Base-by-base conservation (phyloP, 2,888 invertebrate species). In the Allacma fusca region DNA sequence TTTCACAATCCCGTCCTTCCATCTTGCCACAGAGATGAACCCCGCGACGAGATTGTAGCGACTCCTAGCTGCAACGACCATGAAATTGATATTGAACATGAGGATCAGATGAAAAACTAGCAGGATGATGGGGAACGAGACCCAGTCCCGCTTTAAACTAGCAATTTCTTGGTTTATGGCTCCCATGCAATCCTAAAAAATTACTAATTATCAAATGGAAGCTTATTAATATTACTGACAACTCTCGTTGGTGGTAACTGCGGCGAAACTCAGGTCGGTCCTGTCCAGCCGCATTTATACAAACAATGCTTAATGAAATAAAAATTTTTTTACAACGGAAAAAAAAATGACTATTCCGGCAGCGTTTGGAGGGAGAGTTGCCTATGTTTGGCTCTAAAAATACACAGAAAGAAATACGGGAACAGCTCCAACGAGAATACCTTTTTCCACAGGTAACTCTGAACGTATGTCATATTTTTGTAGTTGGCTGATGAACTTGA, bases 41-140 rank as follows among this genome's bases (percentile, higher is more conserved):
- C 28, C 65, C 12, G 16, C 26, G 12, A 16, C 1, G 7, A 65
- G 28, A 65, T 28, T 65, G 28, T 28, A 65, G n/a, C 65, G 65
- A 65, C 2, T 28, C 28, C 28, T 9, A 7, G 28, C 65, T 28
- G 65, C 5, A 2, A 65, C 65, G 13, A 65, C 65, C 16, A 65
- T 28, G 28, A 5, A 65, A 28, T 65, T 65, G 16, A 65, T 24
- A 28, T 28, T 28, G 29, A 65, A 28, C 28, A 65, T 26, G 0
- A 65, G 19, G 24, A 65, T 24, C 1, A 65, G 7, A 65, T 65
- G 65, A 19, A 65, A 65, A 16, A 65, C 12, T 26, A 65, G n/a
- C 1, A 65, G 65, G 28, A 65, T 26, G 28, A 65, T 1, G 16
- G 65, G 65, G 4, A 65, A 26, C 19, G 65, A 65, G 1, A 65